Conservation (phyloP, 35 echinoderm and acorn worm genomes). For the Heliocidaris erythrogramma region DNA sequence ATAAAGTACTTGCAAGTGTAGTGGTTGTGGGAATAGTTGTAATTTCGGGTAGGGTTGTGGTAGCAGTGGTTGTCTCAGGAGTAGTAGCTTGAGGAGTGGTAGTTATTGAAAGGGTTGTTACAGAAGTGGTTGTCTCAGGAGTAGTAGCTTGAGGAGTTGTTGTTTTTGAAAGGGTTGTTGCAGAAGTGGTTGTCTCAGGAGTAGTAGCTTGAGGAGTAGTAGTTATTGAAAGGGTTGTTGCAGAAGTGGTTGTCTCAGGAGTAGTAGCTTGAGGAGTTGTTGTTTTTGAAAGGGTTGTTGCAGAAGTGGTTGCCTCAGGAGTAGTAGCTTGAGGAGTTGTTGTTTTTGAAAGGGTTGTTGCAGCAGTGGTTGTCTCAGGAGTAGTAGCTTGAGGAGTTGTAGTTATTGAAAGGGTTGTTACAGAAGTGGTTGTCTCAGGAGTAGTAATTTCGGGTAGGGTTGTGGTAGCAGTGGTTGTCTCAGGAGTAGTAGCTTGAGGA, state of each 20-base stretch:
- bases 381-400: neutral
- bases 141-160: neutral
- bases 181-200: too few relatives aligned
- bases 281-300: neutral
- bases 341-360: neutral
- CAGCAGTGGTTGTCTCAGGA: too few relatives aligned
- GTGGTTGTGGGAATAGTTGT: neutral
- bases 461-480: neutral
- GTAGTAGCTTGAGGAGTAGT: neutral
- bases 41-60: neutral
- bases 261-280: neutral
- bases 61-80: neutral
- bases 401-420: neutral
- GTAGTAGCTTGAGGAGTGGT: neutral
- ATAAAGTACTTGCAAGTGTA: neutral
- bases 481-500: neutral
- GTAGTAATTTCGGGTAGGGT: neutral
- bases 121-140: neutral
- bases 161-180: neutral
- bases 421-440: neutral
- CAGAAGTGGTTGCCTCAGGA: neutral
- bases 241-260: too few relatives aligned
- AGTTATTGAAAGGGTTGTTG: neutral
- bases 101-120: neutral
- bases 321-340: neutral